Percentiles rank a stretch among this genome's conserved stretches.
Conservation (phyloP, 2,113 vertebrate genomes). For the Vulpes ferrilata region DNA sequence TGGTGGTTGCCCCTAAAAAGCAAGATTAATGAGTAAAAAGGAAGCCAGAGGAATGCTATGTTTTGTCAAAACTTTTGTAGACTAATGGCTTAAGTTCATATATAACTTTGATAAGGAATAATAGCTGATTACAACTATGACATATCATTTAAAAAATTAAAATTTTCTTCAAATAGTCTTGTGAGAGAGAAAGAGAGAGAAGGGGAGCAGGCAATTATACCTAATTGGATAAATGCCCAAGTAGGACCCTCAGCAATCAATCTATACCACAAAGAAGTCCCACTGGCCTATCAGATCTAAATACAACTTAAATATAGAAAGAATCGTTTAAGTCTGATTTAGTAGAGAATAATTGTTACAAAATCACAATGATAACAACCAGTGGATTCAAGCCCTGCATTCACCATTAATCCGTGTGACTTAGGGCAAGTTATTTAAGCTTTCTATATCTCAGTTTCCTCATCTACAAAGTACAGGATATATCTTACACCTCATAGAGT, state of each 20-base stretch:
- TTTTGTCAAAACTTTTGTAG: background rate
- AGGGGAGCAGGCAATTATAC: background rate
- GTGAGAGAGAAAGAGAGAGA: background rate
- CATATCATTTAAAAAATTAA: background rate
- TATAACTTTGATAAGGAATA: constrained; percentile 16
- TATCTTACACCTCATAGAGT: background rate
- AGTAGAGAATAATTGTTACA: background rate
- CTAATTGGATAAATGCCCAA: background rate
- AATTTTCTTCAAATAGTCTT: background rate
- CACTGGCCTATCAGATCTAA: background rate
- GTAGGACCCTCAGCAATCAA: background rate
- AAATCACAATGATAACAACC: background rate
- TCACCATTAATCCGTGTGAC: background rate
- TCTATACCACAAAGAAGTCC: background rate
- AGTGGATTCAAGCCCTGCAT: background rate
- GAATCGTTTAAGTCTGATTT: background rate
- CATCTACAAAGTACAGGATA: background rate
- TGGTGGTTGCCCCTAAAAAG: background rate
- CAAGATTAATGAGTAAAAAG: background rate
- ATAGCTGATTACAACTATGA: background rate
- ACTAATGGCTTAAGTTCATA: background rate
- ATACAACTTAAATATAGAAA: background rate
- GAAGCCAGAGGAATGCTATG: background rate
- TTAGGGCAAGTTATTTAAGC: background rate
- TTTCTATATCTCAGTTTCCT: background rate